Base-by-base conservation (phyloP, 2,888 invertebrate species). In the Aproaerema taeniolella region DNA sequence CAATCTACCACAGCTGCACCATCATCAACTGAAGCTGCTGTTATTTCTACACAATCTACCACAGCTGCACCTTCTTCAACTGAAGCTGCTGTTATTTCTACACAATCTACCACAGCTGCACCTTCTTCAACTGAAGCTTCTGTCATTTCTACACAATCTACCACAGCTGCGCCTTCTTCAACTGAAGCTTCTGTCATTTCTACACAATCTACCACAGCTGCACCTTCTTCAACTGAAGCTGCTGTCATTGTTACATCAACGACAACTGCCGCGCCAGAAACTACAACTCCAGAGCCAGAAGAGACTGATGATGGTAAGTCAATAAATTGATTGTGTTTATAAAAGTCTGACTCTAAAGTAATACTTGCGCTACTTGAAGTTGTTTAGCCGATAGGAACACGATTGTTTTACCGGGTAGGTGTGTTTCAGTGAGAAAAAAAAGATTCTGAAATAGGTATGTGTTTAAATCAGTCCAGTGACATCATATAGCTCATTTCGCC, bases 261-360 rank as follows among this genome's bases (percentile, higher is more conserved):
- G 2, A 35, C 39, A 24, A 31, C 20, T 20, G 5, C 20, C 39
- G 37, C 2, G 9, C 9, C 9, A 43, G 39, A 6, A 24, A 31
- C 20, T 20, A 4, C 20, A 39, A 33, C 2, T 7, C 9, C 9
- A 43, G 39, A 2, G 43, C 8, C 36, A 2, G 48, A 38, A 0
- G 46, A 13, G 4, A 38, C 30, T 6, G 42, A 33, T 6, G 43
- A 31, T 3, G 42, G 31, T 6, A 39, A 20, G 20, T 20, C 8
- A 8, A 20, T 20, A n/a, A n/a, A n/a, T n/a, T n/a, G n/a, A n/a
- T n/a, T n/a, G n/a, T n/a, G n/a, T n/a, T n/a, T n/a, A n/a, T n/a
- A n/a, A n/a, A n/a, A n/a, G n/a, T n/a, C n/a, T n/a, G n/a, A n/a
- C n/a, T n/a, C n/a, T n/a, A n/a, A n/a, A n/a, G n/a, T n/a, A n/a